These are phyloP conservation scores for Parnassius smintheus DNA, from an alignment of 2,888 invertebrate genomes.

Conservation along the genomic window DNA sequence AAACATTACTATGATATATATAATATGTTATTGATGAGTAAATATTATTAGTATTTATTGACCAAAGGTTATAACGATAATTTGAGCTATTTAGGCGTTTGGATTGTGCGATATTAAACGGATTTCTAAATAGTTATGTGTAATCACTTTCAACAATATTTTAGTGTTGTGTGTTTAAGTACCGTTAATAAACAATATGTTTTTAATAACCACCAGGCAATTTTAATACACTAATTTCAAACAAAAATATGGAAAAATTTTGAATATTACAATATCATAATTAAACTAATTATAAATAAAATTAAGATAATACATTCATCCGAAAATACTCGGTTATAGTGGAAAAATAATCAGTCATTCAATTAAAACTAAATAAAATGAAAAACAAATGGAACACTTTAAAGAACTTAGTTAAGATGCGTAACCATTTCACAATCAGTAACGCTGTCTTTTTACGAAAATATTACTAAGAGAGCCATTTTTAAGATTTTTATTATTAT, in stretches of 20 bases:
- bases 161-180: constrained; percentile 18
- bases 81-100: constrained; percentile 23
- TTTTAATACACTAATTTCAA: background rate
- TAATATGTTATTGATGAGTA: no score
- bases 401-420: background rate
- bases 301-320: constrained; percentile 19
- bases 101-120: constrained; percentile 21
- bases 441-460: background rate
- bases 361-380: constrained; percentile 5
- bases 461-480: background rate
- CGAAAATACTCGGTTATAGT: constrained; percentile 17
- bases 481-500: background rate
- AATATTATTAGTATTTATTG: background rate
- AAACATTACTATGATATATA: no score
- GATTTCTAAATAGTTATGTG: constrained; percentile 8
- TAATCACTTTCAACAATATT: constrained; percentile 3
- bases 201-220: background rate
- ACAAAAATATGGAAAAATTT: constrained; percentile 10
- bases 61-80: background rate
- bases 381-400: background rate
- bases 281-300: constrained; percentile 15
- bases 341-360: constrained; percentile 16
- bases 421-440: background rate
- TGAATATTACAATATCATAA: constrained; percentile 5
- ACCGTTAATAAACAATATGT: background rate